Evolutionary conservation across 2,888 invertebrate genomes (phyloP), one percentile per base, ranked within the genome.

Genomic region (Patella caerulea): DNA sequence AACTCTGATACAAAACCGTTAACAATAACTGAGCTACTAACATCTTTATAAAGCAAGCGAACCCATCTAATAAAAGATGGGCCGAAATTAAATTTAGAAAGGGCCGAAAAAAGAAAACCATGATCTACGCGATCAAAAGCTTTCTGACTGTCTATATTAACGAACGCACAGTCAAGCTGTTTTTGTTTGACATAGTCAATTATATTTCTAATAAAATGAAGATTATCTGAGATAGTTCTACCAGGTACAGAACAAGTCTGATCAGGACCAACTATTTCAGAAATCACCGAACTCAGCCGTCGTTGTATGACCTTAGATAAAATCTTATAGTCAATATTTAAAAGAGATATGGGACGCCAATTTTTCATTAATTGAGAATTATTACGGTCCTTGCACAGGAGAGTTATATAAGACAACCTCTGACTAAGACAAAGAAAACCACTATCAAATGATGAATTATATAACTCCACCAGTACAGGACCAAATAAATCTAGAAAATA

Each of bases 311-410:
- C 56, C 69, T 78, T 79, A 34, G 79, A 54, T 17, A 78, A 34
- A n/a, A 84, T 81, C 78, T 85, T 84, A 17, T 82, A 77, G 74
- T 85, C 84, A 17, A 81, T 55, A 79, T 84, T 83, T 59, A 85
- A 45, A 71, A 84, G 69, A 19, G 65, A 65, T 12, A 65, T 65
- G 5, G 65, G 65, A 24, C 84, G 70, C 73, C 82, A 84, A 71
- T 79, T 79, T 79, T 83, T 82, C 73, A 85, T 74, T 72, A 78
- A 15, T 14, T 73, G 29, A 12, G 76, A 52, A 55, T 83, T 76
- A 70, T 70, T 54, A 24, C 34, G 52, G 73, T 84, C 83, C 81
- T 84, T 83, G 75, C 83, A 82, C 54, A 85, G 54, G 19, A 82
- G 74, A 53, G 79, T 78, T n/a, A 82, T 80, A 71, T 74, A 78